A percentile compares a stretch with the other conserved stretches of the same genome.
Evolutionary conservation across 2,113 vertebrate genomes (phyloP).

Genomic region (Steatornis caripensis): DNA sequence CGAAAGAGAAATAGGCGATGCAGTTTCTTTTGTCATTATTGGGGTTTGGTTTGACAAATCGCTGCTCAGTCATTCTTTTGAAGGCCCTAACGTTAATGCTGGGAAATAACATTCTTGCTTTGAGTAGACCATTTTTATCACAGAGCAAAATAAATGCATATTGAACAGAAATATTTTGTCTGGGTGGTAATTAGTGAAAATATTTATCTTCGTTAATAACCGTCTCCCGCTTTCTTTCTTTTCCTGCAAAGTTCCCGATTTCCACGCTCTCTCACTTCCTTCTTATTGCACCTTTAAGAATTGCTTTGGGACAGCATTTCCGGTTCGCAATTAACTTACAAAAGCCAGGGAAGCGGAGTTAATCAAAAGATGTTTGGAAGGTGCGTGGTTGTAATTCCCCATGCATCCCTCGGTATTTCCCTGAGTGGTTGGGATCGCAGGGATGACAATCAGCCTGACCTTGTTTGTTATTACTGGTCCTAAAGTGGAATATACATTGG

Average conservation of each 20-base stretch:
- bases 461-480: neutral
- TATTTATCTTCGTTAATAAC: neutral
- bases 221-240: neutral
- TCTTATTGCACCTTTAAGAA: neutral
- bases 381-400: neutral
- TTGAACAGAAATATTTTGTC: neutral
- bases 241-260: neutral
- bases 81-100: neutral
- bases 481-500: neutral
- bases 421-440: neutral
- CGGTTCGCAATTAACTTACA: neutral
- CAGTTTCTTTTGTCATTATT: neutral
- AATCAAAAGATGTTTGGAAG: neutral
- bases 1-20: neutral
- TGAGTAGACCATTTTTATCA: neutral
- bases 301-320: neutral
- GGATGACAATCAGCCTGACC: neutral
- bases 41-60: neutral
- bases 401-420: rapidly evolving
- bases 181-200: neutral
- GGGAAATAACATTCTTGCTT: neutral
- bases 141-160: neutral
- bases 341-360: neutral
- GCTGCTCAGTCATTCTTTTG: neutral
- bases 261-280: rapidly evolving